These are phyloP conservation scores for Puma concolor DNA, from an alignment of 2,113 vertebrate genomes.

Conservation along the genomic window DNA sequence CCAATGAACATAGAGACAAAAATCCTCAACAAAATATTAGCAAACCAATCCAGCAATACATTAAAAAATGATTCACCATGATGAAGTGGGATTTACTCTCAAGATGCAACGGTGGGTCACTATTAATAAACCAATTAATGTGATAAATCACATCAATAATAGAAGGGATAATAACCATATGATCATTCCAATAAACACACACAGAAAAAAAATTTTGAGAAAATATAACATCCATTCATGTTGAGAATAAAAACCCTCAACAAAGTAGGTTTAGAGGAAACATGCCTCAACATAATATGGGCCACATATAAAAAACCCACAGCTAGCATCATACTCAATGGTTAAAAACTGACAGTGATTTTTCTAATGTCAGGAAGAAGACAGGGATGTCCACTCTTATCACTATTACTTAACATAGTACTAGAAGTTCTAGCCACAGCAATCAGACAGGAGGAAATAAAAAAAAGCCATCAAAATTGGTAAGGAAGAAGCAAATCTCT, in stretches of 20 bases:
- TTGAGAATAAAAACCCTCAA: no score
- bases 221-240: no score
- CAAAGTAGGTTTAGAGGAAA: no score
- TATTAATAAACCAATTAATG: no score
- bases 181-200: no score
- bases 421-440: no score
- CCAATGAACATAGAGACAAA: neutral
- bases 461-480: neutral
- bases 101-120: no score
- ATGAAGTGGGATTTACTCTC: no score
- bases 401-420: neutral
- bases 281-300: neutral
- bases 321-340: neutral
- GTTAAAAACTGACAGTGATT: neutral
- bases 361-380: neutral
- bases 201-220: no score
- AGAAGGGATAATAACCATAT: no score
- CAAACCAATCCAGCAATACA: neutral
- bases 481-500: neutral
- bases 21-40: neutral
- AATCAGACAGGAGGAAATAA: neutral
- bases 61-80: no score
- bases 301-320: neutral
- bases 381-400: neutral
- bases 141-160: no score